phyloP scores from a whole-genome alignment of 2,797 vertebrate genomes.

The Morelia viridis region DNA sequence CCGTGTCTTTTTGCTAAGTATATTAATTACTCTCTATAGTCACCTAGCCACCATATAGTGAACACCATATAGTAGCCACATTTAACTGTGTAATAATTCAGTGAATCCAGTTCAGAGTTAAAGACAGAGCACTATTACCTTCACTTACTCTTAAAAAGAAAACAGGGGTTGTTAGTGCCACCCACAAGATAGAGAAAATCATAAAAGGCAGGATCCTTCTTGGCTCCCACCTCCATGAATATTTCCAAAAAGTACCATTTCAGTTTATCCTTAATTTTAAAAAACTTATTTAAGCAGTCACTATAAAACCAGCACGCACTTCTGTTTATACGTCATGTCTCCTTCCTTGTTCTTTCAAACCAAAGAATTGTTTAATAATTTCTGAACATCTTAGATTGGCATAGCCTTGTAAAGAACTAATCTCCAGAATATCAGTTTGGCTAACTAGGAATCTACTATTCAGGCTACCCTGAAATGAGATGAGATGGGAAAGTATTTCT shows the following conservation, averaged over 20 bases:
- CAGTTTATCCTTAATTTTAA: background rate
- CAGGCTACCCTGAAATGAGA: background rate
- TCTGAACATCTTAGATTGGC: background rate
- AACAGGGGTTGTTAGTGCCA: background rate
- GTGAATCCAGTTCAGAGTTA: background rate
- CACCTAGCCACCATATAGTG: too few species aligned
- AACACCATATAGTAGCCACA: background rate
- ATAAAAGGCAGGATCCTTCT: background rate
- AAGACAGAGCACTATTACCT: background rate
- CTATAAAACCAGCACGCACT: background rate
- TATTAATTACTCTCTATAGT: too few species aligned
- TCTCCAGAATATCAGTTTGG: background rate
- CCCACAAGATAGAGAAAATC: background rate
- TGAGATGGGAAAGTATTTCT: background rate
- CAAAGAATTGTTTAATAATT: background rate
- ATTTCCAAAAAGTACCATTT: background rate
- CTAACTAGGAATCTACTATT: background rate
- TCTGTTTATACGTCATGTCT: background rate
- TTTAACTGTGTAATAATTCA: background rate
- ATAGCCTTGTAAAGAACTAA: background rate
- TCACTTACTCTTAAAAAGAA: background rate
- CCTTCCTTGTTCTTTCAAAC: background rate
- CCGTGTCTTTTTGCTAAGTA: too few species aligned
- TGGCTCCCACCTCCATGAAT: background rate
- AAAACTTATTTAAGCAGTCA: background rate